These are phyloP conservation scores for Sebastes hubbsi DNA, from an alignment of 2,797 vertebrate species.

Conservation along the genomic window DNA sequence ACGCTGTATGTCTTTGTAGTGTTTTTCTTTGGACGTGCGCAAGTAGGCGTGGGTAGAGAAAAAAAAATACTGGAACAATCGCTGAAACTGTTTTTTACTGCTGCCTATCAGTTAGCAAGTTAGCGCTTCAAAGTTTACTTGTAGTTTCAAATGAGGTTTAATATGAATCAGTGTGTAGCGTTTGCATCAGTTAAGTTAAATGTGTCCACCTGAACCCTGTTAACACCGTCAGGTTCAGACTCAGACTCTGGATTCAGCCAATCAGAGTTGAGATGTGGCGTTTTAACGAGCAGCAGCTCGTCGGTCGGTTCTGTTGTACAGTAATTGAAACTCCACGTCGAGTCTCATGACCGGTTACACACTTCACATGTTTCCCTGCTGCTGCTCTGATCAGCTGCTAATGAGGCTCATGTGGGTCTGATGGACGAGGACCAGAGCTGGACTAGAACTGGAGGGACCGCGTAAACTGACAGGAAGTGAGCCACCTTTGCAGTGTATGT, in stretches of 20 bases:
- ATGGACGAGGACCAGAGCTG: neutral
- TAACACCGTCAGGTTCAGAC: neutral
- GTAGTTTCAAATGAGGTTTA: neutral
- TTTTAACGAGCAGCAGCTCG: conserved; percentile 47
- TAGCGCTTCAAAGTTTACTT: neutral
- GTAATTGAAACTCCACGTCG: conserved; percentile 13
- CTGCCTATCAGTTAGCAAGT: neutral
- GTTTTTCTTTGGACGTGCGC: too few relatives aligned
- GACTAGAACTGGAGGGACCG: neutral
- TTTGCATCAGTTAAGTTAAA: neutral
- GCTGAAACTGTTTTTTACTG: too few relatives aligned
- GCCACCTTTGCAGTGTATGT: too few relatives aligned
- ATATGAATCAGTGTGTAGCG: neutral
- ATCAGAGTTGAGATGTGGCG: neutral
- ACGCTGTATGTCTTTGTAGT: too few relatives aligned
- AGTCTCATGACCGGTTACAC: conserved; percentile 63
- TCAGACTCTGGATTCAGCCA: neutral
- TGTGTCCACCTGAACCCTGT: neutral
- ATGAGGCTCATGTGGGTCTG: conserved; percentile 58
- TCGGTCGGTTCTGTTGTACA: neutral
- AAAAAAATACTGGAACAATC: too few relatives aligned
- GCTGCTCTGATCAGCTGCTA: conserved; percentile 59
- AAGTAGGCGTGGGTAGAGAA: too few relatives aligned
- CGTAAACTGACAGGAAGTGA: neutral
- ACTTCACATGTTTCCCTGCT: conserved; percentile 56